These are phyloP conservation scores for Rhea pennata DNA, from an alignment of 2,113 vertebrate genomes.

Conservation along the genomic window DNA sequence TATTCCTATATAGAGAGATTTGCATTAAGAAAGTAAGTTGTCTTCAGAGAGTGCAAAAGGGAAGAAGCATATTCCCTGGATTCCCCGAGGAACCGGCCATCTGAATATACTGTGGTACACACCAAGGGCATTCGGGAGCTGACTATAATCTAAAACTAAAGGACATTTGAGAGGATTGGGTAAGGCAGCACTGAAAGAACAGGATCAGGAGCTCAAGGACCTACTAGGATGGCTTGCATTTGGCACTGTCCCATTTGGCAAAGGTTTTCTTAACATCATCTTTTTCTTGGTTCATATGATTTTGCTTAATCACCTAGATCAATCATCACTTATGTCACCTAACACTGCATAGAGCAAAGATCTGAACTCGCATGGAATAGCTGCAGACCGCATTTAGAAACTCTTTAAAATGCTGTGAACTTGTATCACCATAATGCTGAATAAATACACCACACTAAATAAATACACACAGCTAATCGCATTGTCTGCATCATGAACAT, in stretches of 20 bases:
- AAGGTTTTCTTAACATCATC: neutral
- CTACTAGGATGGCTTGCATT: neutral
- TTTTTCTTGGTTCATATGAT: neutral
- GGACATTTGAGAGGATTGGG: neutral
- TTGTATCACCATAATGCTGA: neutral
- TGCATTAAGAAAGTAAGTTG: neutral
- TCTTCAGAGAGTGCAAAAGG: neutral
- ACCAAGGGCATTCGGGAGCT: neutral
- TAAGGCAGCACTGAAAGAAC: neutral
- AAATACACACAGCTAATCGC: neutral
- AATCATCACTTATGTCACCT: neutral
- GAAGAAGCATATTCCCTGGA: neutral
- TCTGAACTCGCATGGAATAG: accelerated
- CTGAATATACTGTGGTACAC: neutral
- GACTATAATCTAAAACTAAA: neutral
- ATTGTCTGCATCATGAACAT: neutral
- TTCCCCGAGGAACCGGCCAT: neutral
- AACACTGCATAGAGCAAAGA: neutral
- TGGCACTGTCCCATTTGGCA: neutral
- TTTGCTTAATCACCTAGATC: neutral
- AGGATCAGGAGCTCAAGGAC: neutral
- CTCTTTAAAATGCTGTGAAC: neutral
- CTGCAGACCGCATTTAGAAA: neutral
- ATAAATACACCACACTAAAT: neutral
- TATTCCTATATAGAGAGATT: neutral